Percentiles rank a stretch among this genome's conserved stretches.
Conservation (phyloP, 2,797 vertebrate species). For the Danio aesculapii region DNA sequence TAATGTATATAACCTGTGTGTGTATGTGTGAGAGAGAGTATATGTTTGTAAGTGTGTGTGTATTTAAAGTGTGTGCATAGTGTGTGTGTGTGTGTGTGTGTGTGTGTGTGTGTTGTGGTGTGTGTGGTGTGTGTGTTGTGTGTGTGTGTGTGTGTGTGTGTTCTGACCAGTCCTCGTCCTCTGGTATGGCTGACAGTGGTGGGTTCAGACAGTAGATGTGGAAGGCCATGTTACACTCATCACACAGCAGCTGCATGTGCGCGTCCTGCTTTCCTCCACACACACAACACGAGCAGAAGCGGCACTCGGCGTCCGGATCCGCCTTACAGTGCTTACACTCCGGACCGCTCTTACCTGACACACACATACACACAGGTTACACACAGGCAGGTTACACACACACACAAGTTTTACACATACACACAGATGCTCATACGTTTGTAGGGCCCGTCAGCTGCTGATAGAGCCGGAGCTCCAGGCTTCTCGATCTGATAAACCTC, state of each 20-base stretch:
- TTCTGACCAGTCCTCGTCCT: slow-evolving; percentile 97
- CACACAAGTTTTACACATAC: slow-evolving; percentile 14
- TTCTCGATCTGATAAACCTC: slow-evolving; percentile 97
- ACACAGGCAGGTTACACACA: slow-evolving; percentile 2
- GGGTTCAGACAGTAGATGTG: slow-evolving; percentile 98
- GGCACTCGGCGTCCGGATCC: slow-evolving; percentile 92
- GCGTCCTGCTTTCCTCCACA: slow-evolving; percentile 98
- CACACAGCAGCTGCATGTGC: slow-evolving; percentile 97
- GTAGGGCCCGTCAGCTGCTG: slow-evolving; percentile 91
- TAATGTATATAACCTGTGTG: background rate
- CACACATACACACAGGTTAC: slow-evolving; percentile 10
- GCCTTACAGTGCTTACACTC: slow-evolving; percentile 98
- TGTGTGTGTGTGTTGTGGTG: background rate
- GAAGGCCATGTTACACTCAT: slow-evolving; percentile 99
- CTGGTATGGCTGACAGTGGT: slow-evolving; percentile 94
- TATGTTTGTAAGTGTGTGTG: too few relatives aligned
- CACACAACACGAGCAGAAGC: slow-evolving; percentile 95
- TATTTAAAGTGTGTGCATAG: too few relatives aligned
- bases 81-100: background rate
- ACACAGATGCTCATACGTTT: slow-evolving; percentile 82
- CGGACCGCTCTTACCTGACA: slow-evolving; percentile 93
- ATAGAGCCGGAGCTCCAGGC: slow-evolving; percentile 88
- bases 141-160: background rate
- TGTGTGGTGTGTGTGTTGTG: too few relatives aligned
- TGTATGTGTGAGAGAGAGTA: too few relatives aligned